Conservation (phyloP, 2,113 vertebrate genomes). For the Salvelinus alpinus region DNA sequence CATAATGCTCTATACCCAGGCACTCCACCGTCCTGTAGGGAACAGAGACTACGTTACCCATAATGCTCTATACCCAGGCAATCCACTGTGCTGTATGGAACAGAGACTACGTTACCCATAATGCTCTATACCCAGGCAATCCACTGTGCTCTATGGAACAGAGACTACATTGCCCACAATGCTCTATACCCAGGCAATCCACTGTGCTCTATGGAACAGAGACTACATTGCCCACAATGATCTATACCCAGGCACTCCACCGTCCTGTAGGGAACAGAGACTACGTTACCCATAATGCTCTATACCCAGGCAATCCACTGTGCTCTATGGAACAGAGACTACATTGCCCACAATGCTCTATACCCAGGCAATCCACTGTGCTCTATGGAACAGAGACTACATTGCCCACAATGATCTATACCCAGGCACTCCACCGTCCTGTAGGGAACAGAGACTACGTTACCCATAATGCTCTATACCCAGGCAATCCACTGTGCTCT, state of each 20-base stretch:
- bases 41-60: no score
- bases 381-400: slow-evolving; percentile 59
- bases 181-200: slow-evolving; percentile 82
- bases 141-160: slow-evolving; percentile 77
- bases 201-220: slow-evolving; percentile 75
- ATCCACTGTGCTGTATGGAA: slow-evolving; percentile 78
- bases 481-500: slow-evolving; percentile 85
- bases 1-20: no score
- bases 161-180: not conserved
- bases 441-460: slow-evolving; percentile 7
- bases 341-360: slow-evolving; percentile 32
- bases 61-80: slow-evolving; percentile 73
- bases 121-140: slow-evolving; percentile 80
- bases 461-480: slow-evolving; percentile 65
- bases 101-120: not conserved
- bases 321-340: slow-evolving; percentile 66
- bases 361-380: slow-evolving; percentile 86
- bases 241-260: slow-evolving; percentile 85
- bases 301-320: slow-evolving; percentile 86
- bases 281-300: not conserved
- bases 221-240: not conserved
- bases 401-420: slow-evolving; percentile 46
- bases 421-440: slow-evolving; percentile 89
- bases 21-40: no score
- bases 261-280: slow-evolving; percentile 63